Conservation (phyloP, 2,113 vertebrate species). For the Mirza zaza region DNA sequence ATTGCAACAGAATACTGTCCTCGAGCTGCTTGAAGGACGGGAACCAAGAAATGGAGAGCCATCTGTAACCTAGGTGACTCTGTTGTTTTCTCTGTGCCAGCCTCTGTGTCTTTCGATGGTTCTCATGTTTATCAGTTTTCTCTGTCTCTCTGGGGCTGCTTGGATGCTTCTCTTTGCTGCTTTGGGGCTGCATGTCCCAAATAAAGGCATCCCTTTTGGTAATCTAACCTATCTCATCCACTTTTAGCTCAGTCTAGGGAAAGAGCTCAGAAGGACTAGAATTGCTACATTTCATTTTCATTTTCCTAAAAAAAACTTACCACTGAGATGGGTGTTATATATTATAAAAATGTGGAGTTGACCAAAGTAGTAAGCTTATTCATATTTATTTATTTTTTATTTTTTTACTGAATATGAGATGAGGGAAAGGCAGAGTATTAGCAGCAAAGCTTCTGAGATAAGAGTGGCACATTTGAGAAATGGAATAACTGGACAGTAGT, state of each 20-base stretch:
- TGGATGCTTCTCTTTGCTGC: not conserved
- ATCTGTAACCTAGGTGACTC: not conserved
- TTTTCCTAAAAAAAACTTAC: not conserved
- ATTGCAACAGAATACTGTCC: not conserved
- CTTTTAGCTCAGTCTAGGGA: not conserved
- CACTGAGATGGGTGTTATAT: not conserved
- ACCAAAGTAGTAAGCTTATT: not conserved
- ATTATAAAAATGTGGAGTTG: not conserved
- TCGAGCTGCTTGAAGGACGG: not conserved
- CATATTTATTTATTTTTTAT: too few relatives aligned
- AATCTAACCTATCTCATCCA: not conserved
- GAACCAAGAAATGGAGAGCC: constrained; percentile 13
- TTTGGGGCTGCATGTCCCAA: not conserved
- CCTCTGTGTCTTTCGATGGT: not conserved
- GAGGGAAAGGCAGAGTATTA: not conserved
- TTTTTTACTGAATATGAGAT: not conserved
- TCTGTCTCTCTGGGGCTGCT: not conserved
- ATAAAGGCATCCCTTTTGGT: not conserved
- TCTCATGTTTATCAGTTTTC: not conserved
- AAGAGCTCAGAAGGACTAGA: constrained; percentile 22
- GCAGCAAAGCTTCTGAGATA: not conserved
- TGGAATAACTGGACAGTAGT: not conserved
- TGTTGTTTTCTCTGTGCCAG: not conserved
- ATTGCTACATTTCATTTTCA: not conserved
- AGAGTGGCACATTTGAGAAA: constrained; percentile 16